These are phyloP conservation scores for Clarias batrachus DNA, from an alignment of 2,113 vertebrate genomes.

Conservation along the genomic window DNA sequence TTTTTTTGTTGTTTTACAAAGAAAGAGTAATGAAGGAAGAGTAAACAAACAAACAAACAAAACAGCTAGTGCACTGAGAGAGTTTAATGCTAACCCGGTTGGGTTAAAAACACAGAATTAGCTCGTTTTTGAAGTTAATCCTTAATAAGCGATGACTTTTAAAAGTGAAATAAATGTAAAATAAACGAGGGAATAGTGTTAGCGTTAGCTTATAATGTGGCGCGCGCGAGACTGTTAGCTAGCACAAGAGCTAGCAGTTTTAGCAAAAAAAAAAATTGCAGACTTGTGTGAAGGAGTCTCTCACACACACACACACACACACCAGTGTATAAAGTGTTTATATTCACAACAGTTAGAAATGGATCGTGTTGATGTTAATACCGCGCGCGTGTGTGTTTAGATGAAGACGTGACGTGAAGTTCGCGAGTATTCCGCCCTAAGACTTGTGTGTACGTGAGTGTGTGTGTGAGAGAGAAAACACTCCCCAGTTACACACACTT, in stretches of 20 bases:
- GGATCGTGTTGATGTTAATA: neutral
- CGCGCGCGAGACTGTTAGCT: neutral
- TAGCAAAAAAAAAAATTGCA: neutral
- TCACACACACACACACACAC: neutral
- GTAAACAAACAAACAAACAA: no score
- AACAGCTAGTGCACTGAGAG: neutral
- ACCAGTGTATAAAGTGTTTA: neutral
- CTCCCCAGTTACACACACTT: neutral
- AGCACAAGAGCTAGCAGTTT: neutral
- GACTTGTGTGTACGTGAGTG: neutral
- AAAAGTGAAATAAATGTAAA: neutral
- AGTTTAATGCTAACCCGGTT: neutral
- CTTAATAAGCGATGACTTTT: neutral
- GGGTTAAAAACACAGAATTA: neutral
- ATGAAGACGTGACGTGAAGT: neutral
- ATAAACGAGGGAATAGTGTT: neutral
- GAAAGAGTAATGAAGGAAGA: no score
- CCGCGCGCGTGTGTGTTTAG: accelerated
- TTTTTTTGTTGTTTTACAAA: no score
- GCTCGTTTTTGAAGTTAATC: neutral
- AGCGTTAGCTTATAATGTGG: neutral
- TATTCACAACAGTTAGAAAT: neutral
- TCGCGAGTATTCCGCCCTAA: neutral
- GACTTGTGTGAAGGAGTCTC: neutral
- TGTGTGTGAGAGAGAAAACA: neutral